phyloP scores from a whole-genome alignment of 2,888 invertebrate species.

The Parnassius smintheus region DNA sequence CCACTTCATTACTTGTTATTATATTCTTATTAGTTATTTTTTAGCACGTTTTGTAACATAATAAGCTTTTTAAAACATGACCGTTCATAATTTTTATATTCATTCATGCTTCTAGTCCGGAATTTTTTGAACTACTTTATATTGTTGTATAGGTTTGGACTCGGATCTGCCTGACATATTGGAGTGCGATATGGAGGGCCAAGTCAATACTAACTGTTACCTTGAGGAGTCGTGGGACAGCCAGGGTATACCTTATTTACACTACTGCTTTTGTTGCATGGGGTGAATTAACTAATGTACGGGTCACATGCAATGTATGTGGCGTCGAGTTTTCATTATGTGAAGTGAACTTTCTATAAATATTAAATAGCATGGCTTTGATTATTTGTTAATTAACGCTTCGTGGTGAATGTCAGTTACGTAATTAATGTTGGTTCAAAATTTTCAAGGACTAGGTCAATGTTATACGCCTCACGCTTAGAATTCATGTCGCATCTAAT shows the following conservation, averaged over 20 bases:
- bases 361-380: constrained; percentile 42
- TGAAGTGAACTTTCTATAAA: constrained; percentile 34
- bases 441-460: constrained; percentile 52
- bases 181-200: constrained; percentile 75
- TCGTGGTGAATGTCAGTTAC: constrained; percentile 9
- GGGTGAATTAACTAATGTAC: constrained; percentile 48
- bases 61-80: too few species aligned
- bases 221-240: constrained; percentile 79
- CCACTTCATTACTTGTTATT: too few species aligned
- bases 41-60: too few species aligned
- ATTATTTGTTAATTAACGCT: constrained; percentile 13
- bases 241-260: constrained; percentile 66
- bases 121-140: constrained; percentile 53
- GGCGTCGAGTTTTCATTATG: constrained; percentile 24
- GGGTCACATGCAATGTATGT: constrained; percentile 31
- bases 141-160: constrained; percentile 77
- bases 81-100: not conserved
- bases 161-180: constrained; percentile 70
- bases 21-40: too few species aligned
- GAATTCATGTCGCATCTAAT: constrained; percentile 2
- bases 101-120: constrained; percentile 42
- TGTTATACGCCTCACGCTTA: constrained; percentile 19
- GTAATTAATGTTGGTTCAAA: constrained; percentile 42
- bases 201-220: constrained; percentile 78
- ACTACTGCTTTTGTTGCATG: constrained; percentile 59